Evolutionary conservation across 1,140 invertebrate species (phyloP).

Genomic region (Dinoponera quadriceps): DNA sequence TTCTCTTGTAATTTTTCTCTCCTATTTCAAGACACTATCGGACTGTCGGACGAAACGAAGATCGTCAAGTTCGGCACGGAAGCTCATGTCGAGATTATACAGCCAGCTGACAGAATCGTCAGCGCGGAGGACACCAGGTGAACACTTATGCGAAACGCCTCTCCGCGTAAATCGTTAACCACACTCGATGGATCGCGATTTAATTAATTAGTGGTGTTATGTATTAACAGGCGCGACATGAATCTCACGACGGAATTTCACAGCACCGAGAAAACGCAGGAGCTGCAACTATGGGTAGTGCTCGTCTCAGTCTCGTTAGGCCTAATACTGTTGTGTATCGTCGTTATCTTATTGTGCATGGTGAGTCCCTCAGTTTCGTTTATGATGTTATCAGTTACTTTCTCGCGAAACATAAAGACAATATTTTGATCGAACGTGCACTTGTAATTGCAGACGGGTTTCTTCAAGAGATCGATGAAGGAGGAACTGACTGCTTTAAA

Average conservation of each 20-base stretch:
- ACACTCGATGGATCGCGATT: neutral
- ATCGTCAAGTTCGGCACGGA: conserved; percentile 72
- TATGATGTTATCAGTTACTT: neutral
- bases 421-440: neutral
- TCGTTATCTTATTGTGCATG: conserved; percentile 75
- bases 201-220: conserved; percentile 3
- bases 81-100: conserved; percentile 68
- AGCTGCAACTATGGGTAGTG: conserved; percentile 79
- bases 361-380: conserved; percentile 59
- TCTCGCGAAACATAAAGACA: neutral
- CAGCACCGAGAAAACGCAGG: conserved; percentile 59
- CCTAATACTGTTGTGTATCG: conserved; percentile 76
- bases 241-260: conserved; percentile 78
- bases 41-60: neutral
- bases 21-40: conserved; percentile 46
- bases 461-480: conserved; percentile 60
- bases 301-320: conserved; percentile 78
- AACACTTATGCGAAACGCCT: neutral
- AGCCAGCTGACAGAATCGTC: conserved; percentile 53
- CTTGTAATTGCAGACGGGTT: conserved; percentile 58
- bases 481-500: conserved; percentile 29
- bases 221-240: conserved; percentile 51
- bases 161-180: neutral
- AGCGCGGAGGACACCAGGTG: conserved; percentile 17
- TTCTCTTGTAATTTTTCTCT: no score